A percentile compares a stretch with the other conserved stretches of the same genome.
Evolutionary conservation across 2,113 vertebrate genomes (phyloP).

Genomic region (Ondatra zibethicus): DNA sequence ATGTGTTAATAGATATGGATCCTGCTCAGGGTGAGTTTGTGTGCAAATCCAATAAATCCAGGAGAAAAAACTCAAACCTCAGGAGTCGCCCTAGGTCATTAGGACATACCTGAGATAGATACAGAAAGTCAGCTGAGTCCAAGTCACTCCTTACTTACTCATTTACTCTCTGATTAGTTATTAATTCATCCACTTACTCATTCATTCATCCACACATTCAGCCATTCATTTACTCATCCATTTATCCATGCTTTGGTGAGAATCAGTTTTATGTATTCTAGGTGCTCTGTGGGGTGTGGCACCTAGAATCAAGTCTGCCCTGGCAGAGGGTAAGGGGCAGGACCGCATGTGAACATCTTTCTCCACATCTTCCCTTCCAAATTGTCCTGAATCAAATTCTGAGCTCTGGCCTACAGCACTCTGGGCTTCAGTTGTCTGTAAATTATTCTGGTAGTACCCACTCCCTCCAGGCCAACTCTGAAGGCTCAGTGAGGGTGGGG

Average conservation of each 20-base stretch:
- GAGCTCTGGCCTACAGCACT: not conserved
- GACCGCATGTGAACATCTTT: fast-evolving
- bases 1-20: not conserved
- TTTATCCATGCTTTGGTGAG: no score
- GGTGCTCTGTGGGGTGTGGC: not conserved
- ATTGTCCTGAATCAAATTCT: not conserved
- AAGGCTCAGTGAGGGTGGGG: not conserved
- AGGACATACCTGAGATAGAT: not conserved
- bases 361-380: fast-evolving
- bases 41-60: not conserved
- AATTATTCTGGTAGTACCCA: no score
- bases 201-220: not conserved
- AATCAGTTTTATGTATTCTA: fast-evolving
- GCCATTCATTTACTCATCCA: not conserved
- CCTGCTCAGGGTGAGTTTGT: not conserved
- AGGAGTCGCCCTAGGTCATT: not conserved
- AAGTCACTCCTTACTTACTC: not conserved
- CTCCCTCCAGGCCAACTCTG: not conserved
- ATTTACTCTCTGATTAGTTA: not conserved
- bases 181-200: not conserved
- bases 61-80: not conserved
- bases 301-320: not conserved
- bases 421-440: not conserved
- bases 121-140: not conserved
- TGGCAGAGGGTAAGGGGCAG: no score